Percentiles rank a stretch among this genome's conserved stretches.
These are phyloP conservation scores for Napeogenes inachia DNA, from an alignment of 2,888 invertebrate species.

Conservation along the genomic window DNA sequence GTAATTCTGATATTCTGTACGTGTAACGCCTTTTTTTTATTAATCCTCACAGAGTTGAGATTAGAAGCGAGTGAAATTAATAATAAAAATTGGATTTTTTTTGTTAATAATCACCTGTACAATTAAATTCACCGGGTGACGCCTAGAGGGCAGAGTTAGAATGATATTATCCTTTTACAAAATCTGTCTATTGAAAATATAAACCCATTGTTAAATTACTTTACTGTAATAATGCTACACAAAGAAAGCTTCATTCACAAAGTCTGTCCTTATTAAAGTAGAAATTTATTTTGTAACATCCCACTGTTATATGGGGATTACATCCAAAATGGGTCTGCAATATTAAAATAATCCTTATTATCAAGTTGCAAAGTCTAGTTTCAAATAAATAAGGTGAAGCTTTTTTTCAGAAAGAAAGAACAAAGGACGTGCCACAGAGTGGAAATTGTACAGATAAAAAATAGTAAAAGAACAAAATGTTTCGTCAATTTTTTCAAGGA, in stretches of 20 bases:
- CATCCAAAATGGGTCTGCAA: conserved; percentile 8
- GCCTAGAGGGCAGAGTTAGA: background rate
- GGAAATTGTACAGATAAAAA: conserved; percentile 21
- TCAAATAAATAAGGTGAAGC: background rate
- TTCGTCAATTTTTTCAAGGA: conserved; percentile 5
- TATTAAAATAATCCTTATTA: conserved; percentile 5
- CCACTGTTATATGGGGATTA: conserved; percentile 14
- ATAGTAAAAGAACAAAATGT: conserved; percentile 10
- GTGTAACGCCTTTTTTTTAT: too few relatives aligned
- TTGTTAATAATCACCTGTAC: too few relatives aligned
- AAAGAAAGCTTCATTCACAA: conserved; percentile 16
- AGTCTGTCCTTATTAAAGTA: conserved; percentile 26
- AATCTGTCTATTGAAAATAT: background rate
- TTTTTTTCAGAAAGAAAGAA: conserved; percentile 22
- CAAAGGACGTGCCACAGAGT: conserved; percentile 24
- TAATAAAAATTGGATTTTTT: too few relatives aligned
- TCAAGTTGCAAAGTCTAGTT: conserved; percentile 8
- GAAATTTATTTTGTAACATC: conserved; percentile 19
- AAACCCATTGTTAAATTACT: background rate
- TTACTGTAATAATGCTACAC: conserved; percentile 6
- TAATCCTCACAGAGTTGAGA: too few relatives aligned
- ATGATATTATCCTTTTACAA: background rate
- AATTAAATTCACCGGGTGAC: background rate
- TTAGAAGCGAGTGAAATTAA: too few relatives aligned
- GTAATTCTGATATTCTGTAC: too few relatives aligned